These are phyloP conservation scores for Latrodectus geometricus DNA, from an alignment of 1,140 invertebrate genomes.

Conservation along the genomic window DNA sequence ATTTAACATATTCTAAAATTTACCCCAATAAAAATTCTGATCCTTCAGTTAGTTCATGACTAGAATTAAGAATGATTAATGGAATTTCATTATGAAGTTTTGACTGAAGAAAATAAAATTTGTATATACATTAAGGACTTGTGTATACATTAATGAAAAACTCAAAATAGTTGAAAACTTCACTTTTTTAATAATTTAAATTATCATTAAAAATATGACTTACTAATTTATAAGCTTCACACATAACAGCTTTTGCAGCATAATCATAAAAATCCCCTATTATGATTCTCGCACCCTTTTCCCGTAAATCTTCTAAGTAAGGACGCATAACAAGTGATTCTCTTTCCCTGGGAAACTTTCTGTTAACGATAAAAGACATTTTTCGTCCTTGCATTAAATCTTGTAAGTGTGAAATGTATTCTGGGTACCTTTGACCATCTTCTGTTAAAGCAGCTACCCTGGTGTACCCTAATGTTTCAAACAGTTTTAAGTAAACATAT, in stretches of 20 bases:
- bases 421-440: constrained; percentile 83
- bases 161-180: too few species aligned
- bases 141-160: too few species aligned
- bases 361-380: constrained; percentile 78
- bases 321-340: constrained; percentile 66
- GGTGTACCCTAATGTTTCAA: constrained; percentile 78
- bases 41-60: too few species aligned
- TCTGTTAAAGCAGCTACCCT: constrained; percentile 81
- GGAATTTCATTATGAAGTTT: too few species aligned
- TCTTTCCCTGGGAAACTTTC: constrained; percentile 76
- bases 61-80: too few species aligned
- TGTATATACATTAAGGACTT: too few species aligned
- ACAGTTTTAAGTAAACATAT: constrained; percentile 77
- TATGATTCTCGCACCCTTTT: constrained; percentile 78
- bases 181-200: too few species aligned
- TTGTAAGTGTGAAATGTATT: constrained; percentile 81
- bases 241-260: constrained; percentile 79
- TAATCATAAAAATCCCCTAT: constrained; percentile 82
- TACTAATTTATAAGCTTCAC: constrained; percentile 79
- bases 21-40: too few species aligned
- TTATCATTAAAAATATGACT: constrained; percentile 63
- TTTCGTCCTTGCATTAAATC: constrained; percentile 75
- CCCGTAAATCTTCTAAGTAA: constrained; percentile 79
- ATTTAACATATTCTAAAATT: too few species aligned
- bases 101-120: too few species aligned